phyloP scores from a whole-genome alignment of 2,113 vertebrate genomes.

The Toxotes jaculatrix region DNA sequence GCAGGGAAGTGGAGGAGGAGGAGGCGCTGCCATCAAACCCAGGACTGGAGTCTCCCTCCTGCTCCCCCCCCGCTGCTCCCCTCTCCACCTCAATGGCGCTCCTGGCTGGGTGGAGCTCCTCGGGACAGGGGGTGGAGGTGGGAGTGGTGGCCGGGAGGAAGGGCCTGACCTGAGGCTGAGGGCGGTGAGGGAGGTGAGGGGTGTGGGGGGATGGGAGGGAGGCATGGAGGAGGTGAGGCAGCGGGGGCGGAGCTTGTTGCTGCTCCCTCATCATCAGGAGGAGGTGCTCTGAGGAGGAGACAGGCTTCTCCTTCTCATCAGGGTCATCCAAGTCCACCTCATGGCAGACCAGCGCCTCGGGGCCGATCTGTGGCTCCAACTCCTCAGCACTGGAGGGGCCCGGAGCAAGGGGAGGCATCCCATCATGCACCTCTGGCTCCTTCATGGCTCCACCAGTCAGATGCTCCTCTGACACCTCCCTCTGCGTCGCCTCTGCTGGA shows the following conservation, averaged over 20 bases:
- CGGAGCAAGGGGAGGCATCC: slow-evolving; percentile 84
- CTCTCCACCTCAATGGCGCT: slow-evolving; percentile 89
- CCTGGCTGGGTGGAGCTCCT: slow-evolving; percentile 86
- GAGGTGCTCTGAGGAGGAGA: slow-evolving; percentile 72
- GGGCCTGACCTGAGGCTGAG: slow-evolving; percentile 65
- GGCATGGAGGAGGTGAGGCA: slow-evolving; percentile 20
- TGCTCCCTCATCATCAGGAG: slow-evolving; percentile 76
- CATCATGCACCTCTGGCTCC: slow-evolving; percentile 79
- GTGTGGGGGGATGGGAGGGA: slow-evolving; percentile 23
- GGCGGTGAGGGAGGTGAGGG: slow-evolving; percentile 73
- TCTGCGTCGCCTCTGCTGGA: slow-evolving; percentile 10
- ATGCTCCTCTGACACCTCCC: slow-evolving; percentile 18
- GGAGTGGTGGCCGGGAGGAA: slow-evolving; percentile 79
- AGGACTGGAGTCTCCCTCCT: slow-evolving; percentile 87
- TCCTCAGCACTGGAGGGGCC: slow-evolving; percentile 36
- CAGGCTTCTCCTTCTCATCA: slow-evolving; percentile 93
- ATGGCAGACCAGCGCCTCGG: slow-evolving; percentile 93
- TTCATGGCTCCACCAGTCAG: slow-evolving; percentile 42
- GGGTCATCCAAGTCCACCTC: slow-evolving; percentile 96
- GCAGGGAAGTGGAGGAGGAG: slow-evolving; percentile 85
- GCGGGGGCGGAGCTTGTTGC: slow-evolving; percentile 53
- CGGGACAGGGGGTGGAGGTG: slow-evolving; percentile 80
- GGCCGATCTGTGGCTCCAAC: slow-evolving; percentile 89
- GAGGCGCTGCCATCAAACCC: slow-evolving; percentile 88
- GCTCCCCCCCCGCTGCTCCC: slow-evolving; percentile 82